Percentiles rank a stretch among this genome's conserved stretches.
Conservation (phyloP, 2,797 vertebrate species). For the Phataginus tetradactyla region DNA sequence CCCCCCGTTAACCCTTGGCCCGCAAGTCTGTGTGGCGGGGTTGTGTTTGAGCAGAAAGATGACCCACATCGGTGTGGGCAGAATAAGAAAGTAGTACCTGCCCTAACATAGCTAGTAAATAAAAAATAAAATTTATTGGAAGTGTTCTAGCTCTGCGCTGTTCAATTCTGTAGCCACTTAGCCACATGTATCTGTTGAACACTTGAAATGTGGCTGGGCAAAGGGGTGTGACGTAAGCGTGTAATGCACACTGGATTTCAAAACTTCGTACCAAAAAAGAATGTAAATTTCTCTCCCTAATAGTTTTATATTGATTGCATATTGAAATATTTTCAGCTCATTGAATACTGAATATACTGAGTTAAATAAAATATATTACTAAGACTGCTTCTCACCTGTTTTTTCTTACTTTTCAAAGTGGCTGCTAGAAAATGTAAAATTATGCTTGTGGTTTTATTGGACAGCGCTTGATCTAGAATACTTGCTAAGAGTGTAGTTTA, state of each 20-base stretch:
- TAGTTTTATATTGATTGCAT: conserved; percentile 46
- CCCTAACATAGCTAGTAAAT: neutral
- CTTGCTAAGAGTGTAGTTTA: neutral
- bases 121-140: neutral
- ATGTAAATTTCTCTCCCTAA: conserved; percentile 13
- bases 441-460: neutral
- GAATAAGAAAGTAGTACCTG: neutral
- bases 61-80: neutral
- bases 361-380: conserved; percentile 51
- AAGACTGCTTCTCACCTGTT: conserved; percentile 45
- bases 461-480: conserved; percentile 23
- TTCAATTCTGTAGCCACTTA: neutral
- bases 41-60: neutral
- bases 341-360: neutral
- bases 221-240: neutral
- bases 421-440: neutral
- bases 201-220: neutral
- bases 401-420: conserved; percentile 2
- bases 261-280: neutral
- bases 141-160: conserved; percentile 52
- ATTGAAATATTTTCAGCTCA: conserved; percentile 28
- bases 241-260: conserved; percentile 19
- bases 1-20: neutral
- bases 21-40: neutral
- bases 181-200: neutral